A percentile compares a stretch with the other conserved stretches of the same genome.
Conservation (phyloP, 2,888 invertebrate genomes). For the Mesorhabditis spiculigera region DNA sequence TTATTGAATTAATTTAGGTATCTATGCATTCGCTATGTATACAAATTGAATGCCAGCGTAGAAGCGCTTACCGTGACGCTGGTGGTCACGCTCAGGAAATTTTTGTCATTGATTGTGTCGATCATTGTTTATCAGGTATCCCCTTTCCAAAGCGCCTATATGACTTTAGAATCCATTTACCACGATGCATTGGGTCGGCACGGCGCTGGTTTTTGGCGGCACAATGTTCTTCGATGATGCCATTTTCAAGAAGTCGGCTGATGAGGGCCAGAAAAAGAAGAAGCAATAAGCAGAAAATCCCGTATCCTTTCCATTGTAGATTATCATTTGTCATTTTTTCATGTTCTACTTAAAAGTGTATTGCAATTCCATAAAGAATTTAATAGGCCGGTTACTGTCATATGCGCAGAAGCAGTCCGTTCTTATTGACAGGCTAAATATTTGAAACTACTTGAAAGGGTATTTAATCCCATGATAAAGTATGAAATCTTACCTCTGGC, state of each 20-base stretch:
- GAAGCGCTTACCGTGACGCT: slow-evolving; percentile 79
- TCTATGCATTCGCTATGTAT: slow-evolving; percentile 90
- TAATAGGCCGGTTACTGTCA: too few relatives aligned
- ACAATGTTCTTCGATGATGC: slow-evolving; percentile 84
- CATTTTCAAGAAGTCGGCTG: background rate
- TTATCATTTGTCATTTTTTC: background rate
- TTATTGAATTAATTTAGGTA: slow-evolving; percentile 64
- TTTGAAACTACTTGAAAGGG: too few relatives aligned
- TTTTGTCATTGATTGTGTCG: slow-evolving; percentile 88
- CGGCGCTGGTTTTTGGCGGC: slow-evolving; percentile 78
- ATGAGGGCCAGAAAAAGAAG: background rate
- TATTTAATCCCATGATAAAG: too few relatives aligned
- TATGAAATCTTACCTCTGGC: too few relatives aligned
- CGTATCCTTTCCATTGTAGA: background rate
- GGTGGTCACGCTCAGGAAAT: slow-evolving; percentile 90
- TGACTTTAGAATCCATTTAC: slow-evolving; percentile 94
- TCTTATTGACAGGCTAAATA: too few relatives aligned
- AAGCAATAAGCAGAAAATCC: background rate
- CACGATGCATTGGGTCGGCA: slow-evolving; percentile 29
- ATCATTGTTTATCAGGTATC: slow-evolving; percentile 63
- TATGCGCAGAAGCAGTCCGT: too few relatives aligned
- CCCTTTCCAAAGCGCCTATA: slow-evolving; percentile 56
- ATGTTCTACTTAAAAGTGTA: background rate
- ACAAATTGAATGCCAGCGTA: slow-evolving; percentile 80
- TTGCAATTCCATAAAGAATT: background rate